Conservation (phyloP, 2,888 invertebrate genomes). For the Dorcus hopei region DNA sequence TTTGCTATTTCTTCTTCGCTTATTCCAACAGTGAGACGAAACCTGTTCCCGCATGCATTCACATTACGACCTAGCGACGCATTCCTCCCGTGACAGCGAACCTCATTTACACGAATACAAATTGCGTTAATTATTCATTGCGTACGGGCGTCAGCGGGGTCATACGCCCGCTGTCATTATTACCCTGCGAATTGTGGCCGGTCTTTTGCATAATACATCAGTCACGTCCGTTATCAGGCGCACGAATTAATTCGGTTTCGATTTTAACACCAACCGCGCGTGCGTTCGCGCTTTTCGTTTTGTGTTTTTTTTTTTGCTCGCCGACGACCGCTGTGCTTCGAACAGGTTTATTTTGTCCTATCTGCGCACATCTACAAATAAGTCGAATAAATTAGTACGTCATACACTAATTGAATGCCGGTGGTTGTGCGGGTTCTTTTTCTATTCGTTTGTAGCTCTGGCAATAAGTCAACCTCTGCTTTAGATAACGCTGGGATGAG, state of each 20-base stretch:
- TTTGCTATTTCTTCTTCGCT: not conserved
- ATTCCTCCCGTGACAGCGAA: conserved; percentile 15
- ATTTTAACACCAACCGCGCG: not conserved
- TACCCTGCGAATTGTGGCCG: conserved; percentile 31
- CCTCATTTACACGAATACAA: conserved; percentile 38
- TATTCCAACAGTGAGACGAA: not conserved
- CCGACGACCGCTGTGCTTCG: too few relatives aligned
- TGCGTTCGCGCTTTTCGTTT: too few relatives aligned
- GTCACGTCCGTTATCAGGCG: not conserved
- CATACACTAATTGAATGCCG: too few relatives aligned
- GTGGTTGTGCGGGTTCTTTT: too few relatives aligned
- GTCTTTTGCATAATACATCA: conserved; percentile 22
- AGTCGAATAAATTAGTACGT: too few relatives aligned
- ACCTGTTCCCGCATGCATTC: not conserved
- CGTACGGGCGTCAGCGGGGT: conserved; percentile 34
- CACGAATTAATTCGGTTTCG: not conserved
- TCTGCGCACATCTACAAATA: too few relatives aligned
- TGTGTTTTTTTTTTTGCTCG: too few relatives aligned
- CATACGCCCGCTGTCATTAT: conserved; percentile 36
- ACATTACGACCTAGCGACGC: not conserved
- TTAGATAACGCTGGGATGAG: too few relatives aligned
- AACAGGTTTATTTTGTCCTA: too few relatives aligned
- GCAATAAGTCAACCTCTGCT: too few relatives aligned
- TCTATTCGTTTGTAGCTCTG: too few relatives aligned
- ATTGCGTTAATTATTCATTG: conserved; percentile 43